Evolutionary conservation across 2,888 invertebrate species (phyloP), one percentile per base, ranked within the genome.

Genomic region (Aphrophora alni): DNA sequence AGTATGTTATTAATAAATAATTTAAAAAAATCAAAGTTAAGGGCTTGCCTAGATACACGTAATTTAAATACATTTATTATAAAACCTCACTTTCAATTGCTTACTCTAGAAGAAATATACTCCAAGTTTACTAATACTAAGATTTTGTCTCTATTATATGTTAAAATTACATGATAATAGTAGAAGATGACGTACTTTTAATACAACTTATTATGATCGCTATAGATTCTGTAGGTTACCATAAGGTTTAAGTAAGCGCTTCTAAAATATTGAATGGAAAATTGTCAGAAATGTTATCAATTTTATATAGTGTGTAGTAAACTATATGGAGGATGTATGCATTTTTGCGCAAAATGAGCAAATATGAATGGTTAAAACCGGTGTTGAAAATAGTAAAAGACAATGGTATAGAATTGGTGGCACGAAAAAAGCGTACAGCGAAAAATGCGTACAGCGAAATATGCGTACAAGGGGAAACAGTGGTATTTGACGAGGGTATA

Each of bases 261-360:
- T 8, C 8, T 33, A 8, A 33, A 33, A 33, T 33, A 33, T 33
- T 33, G 3, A 3, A 33, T 33, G 33, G 5, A 33, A 33, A 3
- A 33, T 33, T 33, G n/a, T 17, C 25, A 78, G 51, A 72, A 71
- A 72, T 80, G 77, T 72, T 71, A 73, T n/a, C 72, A 71, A n/a
- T n/a, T n/a, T n/a, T 75, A 80, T 83, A 77, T 76, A 80, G 78
- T 78, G 81, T 71, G 78, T 82, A n/a, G 51, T 80, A 24, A 79
- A 82, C 1, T 84, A 83, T 77, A 81, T 84, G 80, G 83, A 83
- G 75, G 82, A 82, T 78, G 33, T 83, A 44, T 82, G 78, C 44
- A 51, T 72, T 33, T 33, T 5, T 33, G n/a, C n/a, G n/a, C n/a
- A n/a, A n/a, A n/a, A 8, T 8, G 33, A 3, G 5, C 3, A 33